Base-by-base conservation (phyloP, 64 coral and sea anemone species). In the Montipora foliosa region DNA sequence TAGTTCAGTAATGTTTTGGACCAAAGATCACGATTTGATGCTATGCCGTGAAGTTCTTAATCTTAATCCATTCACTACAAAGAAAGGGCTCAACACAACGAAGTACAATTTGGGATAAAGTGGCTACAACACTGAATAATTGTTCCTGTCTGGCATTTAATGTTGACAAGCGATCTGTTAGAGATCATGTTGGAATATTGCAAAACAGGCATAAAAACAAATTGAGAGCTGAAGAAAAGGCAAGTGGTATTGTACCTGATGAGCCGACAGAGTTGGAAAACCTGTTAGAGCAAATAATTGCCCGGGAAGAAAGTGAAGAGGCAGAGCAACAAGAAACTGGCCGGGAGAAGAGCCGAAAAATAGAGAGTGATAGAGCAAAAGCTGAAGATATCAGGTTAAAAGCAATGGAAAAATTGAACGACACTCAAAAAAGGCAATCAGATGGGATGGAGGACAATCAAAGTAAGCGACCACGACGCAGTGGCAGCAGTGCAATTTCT, bases 161-260 rank as follows among this genome's bases (percentile, higher is more conserved):
- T 86, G 81, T 92, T 62, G 91, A 92, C 68, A 85, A 77, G 47
- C 75, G 78, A 76, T 69, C 89, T 78, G 37, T 53, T 80, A 80
- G 89, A 91, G 58, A 76, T 60, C n/a, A 91, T 61, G 57, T 85
- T 75, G 90, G 81, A 84, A 84, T 76, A 74, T 76, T 92, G 53
- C 67, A 84, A 75, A 92, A 92, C 68, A 83, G 74, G 50, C 70
- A 92, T 81, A 92, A 92, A 77, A 92, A 84, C 47, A 83, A 92
- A 79, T 75, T 92, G 90, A 86, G 90, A 79, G 88, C 88, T 79
- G 88, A 90, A 79, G 88, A 90, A 62, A 79, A 66, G 88, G 88
- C 71, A 78, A 58, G 74, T 58, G 73, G 74, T 2, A 90, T 90
- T 66, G 74, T 76, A 64, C 60, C 60, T 12, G 60, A 64, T 64